phyloP scores from a whole-genome alignment of 2,888 invertebrate genomes.

The Caenorhabditis sinica region DNA sequence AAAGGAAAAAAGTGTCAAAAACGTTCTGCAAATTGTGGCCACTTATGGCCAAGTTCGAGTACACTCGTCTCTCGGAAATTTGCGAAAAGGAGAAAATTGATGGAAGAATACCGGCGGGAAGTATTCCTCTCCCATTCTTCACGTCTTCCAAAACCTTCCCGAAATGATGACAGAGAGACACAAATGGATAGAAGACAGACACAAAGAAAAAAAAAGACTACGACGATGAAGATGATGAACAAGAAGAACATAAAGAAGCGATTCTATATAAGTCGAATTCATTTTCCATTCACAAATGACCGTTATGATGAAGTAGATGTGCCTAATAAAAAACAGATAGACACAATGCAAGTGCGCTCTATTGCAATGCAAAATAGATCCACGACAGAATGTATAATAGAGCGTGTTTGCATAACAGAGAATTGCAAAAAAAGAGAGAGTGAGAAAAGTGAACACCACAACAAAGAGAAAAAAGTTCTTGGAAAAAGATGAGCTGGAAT shows the following conservation, averaged over 20 bases:
- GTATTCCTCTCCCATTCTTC: background rate
- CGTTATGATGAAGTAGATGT: slow-evolving; percentile 28
- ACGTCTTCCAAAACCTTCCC: background rate
- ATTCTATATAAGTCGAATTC: slow-evolving; percentile 33
- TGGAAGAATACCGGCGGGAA: background rate
- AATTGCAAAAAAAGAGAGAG: background rate
- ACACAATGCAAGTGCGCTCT: slow-evolving; percentile 4
- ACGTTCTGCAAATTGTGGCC: slow-evolving; percentile 45
- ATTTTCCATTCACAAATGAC: slow-evolving; percentile 34
- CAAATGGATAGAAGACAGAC: background rate
- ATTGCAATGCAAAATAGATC: background rate
- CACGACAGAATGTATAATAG: slow-evolving; percentile 6
- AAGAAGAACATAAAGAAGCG: slow-evolving; percentile 16
- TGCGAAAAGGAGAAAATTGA: slow-evolving; percentile 23
- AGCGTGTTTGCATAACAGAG: background rate
- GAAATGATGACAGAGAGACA: slow-evolving; percentile 29
- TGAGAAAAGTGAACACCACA: background rate
- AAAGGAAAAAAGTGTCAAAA: slow-evolving; percentile 23
- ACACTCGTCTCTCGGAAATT: slow-evolving; percentile 38
- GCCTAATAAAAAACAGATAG: background rate
- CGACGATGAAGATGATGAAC: background rate
- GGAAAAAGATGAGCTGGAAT: too few species aligned
- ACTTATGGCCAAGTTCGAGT: slow-evolving; percentile 56
- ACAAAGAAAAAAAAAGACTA: background rate
- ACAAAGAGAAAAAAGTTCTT: background rate